Conservation (phyloP, 2,797 vertebrate species). For the Odontamblyopus lacepedii region DNA sequence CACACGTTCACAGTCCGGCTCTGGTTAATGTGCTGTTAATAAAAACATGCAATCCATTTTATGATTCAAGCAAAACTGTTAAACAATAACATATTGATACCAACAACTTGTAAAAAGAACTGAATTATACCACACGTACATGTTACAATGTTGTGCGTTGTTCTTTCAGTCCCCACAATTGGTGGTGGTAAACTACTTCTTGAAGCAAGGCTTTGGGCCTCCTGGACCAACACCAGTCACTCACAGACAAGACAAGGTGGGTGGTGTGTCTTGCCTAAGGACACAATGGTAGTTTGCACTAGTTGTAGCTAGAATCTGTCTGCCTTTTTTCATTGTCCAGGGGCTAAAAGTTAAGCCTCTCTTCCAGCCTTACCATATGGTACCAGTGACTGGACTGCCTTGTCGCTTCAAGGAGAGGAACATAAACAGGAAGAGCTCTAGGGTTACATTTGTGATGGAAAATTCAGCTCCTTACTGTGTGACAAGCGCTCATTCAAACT, state of each 20-base stretch:
- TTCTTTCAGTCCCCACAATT: neutral
- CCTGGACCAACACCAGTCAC: neutral
- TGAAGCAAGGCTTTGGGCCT: neutral
- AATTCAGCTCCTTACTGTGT: conserved; percentile 49
- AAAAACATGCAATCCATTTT: neutral
- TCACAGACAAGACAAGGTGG: neutral
- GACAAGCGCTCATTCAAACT: conserved; percentile 29
- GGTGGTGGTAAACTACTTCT: neutral
- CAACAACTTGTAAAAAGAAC: neutral
- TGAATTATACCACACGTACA: neutral
- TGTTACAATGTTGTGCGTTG: neutral
- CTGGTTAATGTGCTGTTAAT: neutral
- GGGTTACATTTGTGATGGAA: conserved; percentile 67
- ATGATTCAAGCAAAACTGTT: neutral
- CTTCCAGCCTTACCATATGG: conserved; percentile 43
- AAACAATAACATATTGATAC: neutral
- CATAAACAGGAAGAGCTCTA: conserved; percentile 63
- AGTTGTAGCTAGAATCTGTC: neutral
- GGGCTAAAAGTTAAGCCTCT: neutral
- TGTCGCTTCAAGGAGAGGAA: conserved; percentile 52
- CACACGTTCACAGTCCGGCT: conserved; percentile 18
- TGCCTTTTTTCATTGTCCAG: neutral
- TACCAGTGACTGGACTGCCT: conserved; percentile 33
- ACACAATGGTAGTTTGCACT: neutral
- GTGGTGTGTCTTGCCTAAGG: neutral